phyloP scores from a whole-genome alignment of 2,888 invertebrate genomes.

The Agrypnus murinus region DNA sequence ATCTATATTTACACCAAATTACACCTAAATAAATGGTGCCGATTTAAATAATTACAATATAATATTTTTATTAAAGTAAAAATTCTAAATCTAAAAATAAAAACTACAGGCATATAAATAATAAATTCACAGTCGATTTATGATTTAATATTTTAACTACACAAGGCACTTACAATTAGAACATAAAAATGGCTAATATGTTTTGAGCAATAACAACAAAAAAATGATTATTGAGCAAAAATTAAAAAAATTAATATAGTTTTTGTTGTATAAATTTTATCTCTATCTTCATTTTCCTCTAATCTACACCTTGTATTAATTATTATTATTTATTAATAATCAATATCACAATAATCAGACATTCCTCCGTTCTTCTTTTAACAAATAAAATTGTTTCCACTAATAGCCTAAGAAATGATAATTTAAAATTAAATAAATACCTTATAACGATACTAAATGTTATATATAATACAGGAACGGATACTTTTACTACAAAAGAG shows the following conservation, averaged over 20 bases:
- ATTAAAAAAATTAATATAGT: neutral
- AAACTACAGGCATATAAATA: constrained; percentile 6
- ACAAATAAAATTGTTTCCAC: neutral
- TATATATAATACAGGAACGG: constrained; percentile 50
- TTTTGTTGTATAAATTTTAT: constrained; percentile 4
- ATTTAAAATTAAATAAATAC: constrained; percentile 44
- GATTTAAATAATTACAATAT: neutral
- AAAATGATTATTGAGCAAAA: constrained; percentile 27
- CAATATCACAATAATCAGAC: constrained; percentile 47
- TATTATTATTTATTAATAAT: constrained; percentile 22
- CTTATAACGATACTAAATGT: constrained; percentile 33
- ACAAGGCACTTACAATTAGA: constrained; percentile 28
- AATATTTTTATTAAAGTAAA: neutral
- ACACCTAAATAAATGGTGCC: neutral
- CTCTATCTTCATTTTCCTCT: constrained; percentile 5
- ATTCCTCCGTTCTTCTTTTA: constrained; percentile 24
- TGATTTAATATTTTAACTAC: constrained; percentile 11
- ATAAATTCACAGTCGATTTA: constrained; percentile 24
- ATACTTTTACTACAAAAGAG: constrained; percentile 24
- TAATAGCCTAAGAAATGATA: constrained; percentile 7
- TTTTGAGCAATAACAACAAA: constrained; percentile 28
- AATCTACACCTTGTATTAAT: neutral
- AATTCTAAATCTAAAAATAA: neutral
- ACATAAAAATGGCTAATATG: constrained; percentile 28
- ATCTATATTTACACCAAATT: constrained; percentile 8